These are phyloP conservation scores for Corydoras sp. DNA, from an alignment of 2,113 vertebrate genomes.

Conservation along the genomic window DNA sequence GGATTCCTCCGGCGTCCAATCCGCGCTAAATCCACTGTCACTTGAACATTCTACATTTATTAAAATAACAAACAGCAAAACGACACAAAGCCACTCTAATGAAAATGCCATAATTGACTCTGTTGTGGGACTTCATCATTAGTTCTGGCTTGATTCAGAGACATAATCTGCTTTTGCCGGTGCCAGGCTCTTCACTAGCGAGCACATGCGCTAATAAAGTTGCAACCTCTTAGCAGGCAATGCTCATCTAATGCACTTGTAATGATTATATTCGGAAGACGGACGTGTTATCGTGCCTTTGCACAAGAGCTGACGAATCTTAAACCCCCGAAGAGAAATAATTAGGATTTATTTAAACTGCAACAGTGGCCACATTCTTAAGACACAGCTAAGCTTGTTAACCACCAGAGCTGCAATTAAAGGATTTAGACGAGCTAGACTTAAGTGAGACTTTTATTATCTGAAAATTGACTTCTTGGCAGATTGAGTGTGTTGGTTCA, in stretches of 20 bases:
- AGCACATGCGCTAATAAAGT: constrained; percentile 61
- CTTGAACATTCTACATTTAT: constrained; percentile 60
- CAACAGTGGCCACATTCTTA: constrained; percentile 57
- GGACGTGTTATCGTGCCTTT: constrained; percentile 65
- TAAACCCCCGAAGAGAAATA: constrained; percentile 72
- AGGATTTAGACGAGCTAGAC: constrained; percentile 51
- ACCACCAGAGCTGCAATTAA: constrained; percentile 67
- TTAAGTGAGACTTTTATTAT: constrained; percentile 60
- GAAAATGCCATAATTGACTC: constrained; percentile 74
- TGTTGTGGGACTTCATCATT: constrained; percentile 67
- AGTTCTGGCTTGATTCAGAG: constrained; percentile 64
- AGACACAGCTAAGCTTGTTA: constrained; percentile 71
- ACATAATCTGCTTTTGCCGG: constrained; percentile 67
- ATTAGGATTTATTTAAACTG: constrained; percentile 75
- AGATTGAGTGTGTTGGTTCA: not conserved
- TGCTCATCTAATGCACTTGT: constrained; percentile 64
- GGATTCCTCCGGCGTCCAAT: constrained; percentile 53
- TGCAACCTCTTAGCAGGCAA: constrained; percentile 65
- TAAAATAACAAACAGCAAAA: constrained; percentile 64
- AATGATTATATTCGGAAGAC: constrained; percentile 70
- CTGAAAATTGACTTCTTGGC: constrained; percentile 63
- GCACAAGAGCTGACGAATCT: constrained; percentile 71
- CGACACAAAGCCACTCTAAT: constrained; percentile 48
- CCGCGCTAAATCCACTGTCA: constrained; percentile 68
- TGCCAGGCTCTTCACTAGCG: constrained; percentile 60